phyloP scores from a whole-genome alignment of 2,113 vertebrate genomes.

The Melanotaenia duboulayi region DNA sequence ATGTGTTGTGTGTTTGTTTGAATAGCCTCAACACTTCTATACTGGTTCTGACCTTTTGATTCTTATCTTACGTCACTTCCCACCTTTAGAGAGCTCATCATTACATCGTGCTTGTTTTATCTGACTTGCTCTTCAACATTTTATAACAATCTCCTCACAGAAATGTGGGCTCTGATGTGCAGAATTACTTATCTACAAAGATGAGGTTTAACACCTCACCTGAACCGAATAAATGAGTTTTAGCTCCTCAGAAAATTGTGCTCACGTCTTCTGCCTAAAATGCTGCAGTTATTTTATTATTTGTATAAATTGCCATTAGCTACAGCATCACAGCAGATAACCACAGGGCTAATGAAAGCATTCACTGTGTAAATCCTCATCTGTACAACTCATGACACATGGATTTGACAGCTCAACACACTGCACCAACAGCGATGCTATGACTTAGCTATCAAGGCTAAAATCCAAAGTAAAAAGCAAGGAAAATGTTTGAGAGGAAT shows the following conservation, averaged over 20 bases:
- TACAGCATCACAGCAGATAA: background rate
- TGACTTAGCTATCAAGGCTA: too few species aligned
- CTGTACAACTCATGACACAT: background rate
- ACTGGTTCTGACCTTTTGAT: slow-evolving; percentile 51
- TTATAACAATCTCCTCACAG: slow-evolving; percentile 34
- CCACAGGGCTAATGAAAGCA: background rate
- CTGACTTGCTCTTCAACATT: slow-evolving; percentile 30
- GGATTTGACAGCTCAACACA: background rate
- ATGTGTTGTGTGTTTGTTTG: slow-evolving; percentile 31
- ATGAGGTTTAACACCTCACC: slow-evolving; percentile 46
- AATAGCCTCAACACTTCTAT: slow-evolving; percentile 27
- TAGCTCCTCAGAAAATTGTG: slow-evolving; percentile 33
- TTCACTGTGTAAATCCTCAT: background rate
- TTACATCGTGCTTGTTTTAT: slow-evolving; percentile 53
- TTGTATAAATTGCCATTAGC: background rate
- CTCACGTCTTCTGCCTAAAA: slow-evolving; percentile 30
- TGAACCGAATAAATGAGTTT: slow-evolving; percentile 59
- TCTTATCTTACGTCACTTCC: slow-evolving; percentile 39
- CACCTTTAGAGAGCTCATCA: slow-evolving; percentile 28
- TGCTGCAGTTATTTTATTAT: slow-evolving; percentile 4
- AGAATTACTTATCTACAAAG: slow-evolving; percentile 52
- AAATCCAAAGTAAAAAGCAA: background rate
- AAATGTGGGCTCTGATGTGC: slow-evolving; percentile 47
- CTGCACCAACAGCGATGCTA: background rate
- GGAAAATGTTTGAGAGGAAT: background rate